These are phyloP conservation scores for Drosophila pallidifrons DNA, from an alignment of 1,140 invertebrate species.

Conservation along the genomic window DNA sequence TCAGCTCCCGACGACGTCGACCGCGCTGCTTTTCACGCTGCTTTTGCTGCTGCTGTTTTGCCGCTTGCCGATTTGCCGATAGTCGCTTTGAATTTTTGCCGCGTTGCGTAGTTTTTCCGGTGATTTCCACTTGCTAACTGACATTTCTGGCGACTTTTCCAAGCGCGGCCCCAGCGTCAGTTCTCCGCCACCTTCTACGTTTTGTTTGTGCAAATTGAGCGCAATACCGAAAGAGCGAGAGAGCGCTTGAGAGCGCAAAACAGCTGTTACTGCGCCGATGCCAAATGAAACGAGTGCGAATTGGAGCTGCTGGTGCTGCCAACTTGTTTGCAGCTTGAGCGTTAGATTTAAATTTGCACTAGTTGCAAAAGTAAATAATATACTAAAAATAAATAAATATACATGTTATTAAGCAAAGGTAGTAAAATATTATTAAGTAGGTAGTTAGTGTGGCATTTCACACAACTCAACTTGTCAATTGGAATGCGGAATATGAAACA, in stretches of 20 bases:
- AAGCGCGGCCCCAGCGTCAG: constrained; percentile 50
- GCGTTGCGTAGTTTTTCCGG: constrained; percentile 80
- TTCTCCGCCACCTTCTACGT: constrained; percentile 52
- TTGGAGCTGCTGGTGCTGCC: constrained; percentile 33
- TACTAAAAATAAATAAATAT: not conserved
- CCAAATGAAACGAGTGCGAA: constrained; percentile 38
- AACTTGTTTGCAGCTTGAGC: constrained; percentile 20
- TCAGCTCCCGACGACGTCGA: constrained; percentile 25
- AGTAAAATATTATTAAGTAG: not conserved
- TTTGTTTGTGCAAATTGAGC: constrained; percentile 46
- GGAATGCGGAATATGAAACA: constrained; percentile 24
- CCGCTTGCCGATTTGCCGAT: constrained; percentile 20
- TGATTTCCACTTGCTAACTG: constrained; percentile 81
- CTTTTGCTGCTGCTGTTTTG: constrained; percentile 52
- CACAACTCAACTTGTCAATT: not conserved
- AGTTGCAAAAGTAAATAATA: not conserved
- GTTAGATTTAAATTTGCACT: constrained; percentile 39
- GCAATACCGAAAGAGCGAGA: constrained; percentile 34
- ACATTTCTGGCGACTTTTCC: constrained; percentile 74
- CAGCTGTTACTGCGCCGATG: constrained; percentile 53
- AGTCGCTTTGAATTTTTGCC: constrained; percentile 50
- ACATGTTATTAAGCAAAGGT: not conserved
- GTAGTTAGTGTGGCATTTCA: not conserved
- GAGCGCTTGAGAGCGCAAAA: constrained; percentile 9
- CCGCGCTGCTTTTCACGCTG: constrained; percentile 35